Evolutionary conservation across 2,797 vertebrate genomes (phyloP).

Genomic region (Sebastes minor): DNA sequence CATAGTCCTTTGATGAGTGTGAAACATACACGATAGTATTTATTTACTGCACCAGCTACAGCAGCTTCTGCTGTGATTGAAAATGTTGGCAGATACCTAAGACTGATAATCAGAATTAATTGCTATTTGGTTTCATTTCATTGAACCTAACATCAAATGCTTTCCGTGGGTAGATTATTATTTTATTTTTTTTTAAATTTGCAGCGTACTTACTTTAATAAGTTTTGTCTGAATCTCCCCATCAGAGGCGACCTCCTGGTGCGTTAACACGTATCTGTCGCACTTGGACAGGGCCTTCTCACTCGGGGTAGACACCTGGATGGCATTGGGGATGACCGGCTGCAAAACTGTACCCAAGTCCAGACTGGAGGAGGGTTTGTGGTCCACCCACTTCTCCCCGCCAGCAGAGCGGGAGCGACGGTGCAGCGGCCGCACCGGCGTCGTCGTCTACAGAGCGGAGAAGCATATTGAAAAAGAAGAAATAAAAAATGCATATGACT

Average conservation of each 20-base stretch:
- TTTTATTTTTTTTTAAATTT: background rate
- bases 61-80: background rate
- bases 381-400: conserved; percentile 94
- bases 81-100: background rate
- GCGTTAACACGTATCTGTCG: conserved; percentile 95
- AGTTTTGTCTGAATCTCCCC: conserved; percentile 95
- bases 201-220: conserved; percentile 86
- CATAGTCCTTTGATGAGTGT: background rate
- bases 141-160: background rate
- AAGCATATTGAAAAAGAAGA: background rate
- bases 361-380: conserved; percentile 88
- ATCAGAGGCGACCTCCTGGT: conserved; percentile 96
- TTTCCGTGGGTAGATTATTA: background rate
- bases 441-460: conserved; percentile 74
- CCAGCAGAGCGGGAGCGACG: conserved; percentile 91
- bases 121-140: background rate
- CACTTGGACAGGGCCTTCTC: conserved; percentile 94
- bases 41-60: background rate
- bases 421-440: conserved; percentile 83
- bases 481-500: background rate
- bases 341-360: conserved; percentile 93
- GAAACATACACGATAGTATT: background rate
- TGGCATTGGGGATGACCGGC: conserved; percentile 89
- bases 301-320: conserved; percentile 89
- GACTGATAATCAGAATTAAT: background rate